Base-by-base conservation (phyloP, 23 tunicate species). In the Diplosoma virens region DNA sequence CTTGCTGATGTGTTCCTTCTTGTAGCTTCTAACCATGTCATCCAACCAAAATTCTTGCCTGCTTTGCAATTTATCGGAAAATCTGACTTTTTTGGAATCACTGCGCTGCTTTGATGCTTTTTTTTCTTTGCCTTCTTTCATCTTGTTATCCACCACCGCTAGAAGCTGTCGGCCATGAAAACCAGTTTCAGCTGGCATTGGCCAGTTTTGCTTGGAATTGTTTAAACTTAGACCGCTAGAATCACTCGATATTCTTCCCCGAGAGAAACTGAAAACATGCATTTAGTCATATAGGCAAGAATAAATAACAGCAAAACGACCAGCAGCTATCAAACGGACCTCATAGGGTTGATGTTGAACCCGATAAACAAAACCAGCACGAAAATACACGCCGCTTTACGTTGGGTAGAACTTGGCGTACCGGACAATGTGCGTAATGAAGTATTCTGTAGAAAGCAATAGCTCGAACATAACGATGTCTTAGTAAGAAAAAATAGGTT, bases 281-380 rank as follows among this genome's bases (percentile, higher is more conserved):
- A 55, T 55, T 4, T 55, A 4, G 23, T 18, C 14, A 11, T 56
- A 20, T 14, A 56, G 21, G 21, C 6, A 11, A 56, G 24, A 4
- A 14, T 20, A 56, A 56, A 56, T 4, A 56, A 20, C 21, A 11
- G 25, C 63, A 11, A 16, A 56, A 11, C 63, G 24, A 55, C 50
- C 50, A 14, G 50, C 50, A 14, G 50, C 50, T 41, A 41, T 41
- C 11, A 41, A 70, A 70, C 81, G 0, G 6, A 35, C 67, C 33
- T 71, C 11, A 85, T 18, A 1, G 91, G 80, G 36, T 71, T 67
- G 32, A 71, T 58, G 32, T 85, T 85, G 48, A 85, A 67, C 0
- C 91, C 91, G 25, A 85, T 71, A 33, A 85, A 85, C 25, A 85
- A 31, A 58, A 85, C 77, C 25, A 85, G 75, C 91, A 85, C 71